Percentiles rank a stretch among this genome's conserved stretches.
phyloP scores from a whole-genome alignment of 2,113 vertebrate species.

The Pelusios castaneus region DNA sequence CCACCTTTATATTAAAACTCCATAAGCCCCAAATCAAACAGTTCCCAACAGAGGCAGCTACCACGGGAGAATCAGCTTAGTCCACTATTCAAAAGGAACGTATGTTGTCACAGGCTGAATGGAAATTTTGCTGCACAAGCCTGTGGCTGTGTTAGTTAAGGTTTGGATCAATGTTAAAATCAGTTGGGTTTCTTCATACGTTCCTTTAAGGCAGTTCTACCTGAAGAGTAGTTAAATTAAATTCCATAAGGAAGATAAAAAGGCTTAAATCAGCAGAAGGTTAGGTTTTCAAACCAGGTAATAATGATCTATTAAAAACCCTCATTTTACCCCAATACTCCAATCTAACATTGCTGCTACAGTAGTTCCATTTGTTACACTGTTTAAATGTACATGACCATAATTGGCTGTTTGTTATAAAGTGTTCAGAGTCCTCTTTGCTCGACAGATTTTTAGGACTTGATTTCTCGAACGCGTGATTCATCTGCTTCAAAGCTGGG shows the following conservation, averaged over 20 bases:
- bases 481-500: constrained; percentile 87
- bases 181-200: constrained; percentile 4
- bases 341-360: constrained; percentile 51
- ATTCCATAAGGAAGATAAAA: constrained; percentile 49
- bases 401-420: constrained; percentile 68
- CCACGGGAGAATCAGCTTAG: background rate
- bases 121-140: constrained; percentile 19
- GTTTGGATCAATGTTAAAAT: constrained; percentile 27
- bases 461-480: constrained; percentile 57
- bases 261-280: constrained; percentile 38
- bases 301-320: constrained; percentile 54
- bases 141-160: background rate
- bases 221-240: constrained; percentile 65
- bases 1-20: constrained; percentile 12
- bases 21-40: constrained; percentile 1
- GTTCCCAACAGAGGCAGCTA: constrained; percentile 27
- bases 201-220: constrained; percentile 45
- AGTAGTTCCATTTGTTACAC: constrained; percentile 52
- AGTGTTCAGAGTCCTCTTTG: constrained; percentile 48
- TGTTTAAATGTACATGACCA: constrained; percentile 21
- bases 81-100: background rate
- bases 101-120: background rate
- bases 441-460: constrained; percentile 57
- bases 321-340: constrained; percentile 65
- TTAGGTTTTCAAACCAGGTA: constrained; percentile 68